These are phyloP conservation scores for Egretta garzetta DNA, from an alignment of 2,113 vertebrate genomes.

Conservation along the genomic window DNA sequence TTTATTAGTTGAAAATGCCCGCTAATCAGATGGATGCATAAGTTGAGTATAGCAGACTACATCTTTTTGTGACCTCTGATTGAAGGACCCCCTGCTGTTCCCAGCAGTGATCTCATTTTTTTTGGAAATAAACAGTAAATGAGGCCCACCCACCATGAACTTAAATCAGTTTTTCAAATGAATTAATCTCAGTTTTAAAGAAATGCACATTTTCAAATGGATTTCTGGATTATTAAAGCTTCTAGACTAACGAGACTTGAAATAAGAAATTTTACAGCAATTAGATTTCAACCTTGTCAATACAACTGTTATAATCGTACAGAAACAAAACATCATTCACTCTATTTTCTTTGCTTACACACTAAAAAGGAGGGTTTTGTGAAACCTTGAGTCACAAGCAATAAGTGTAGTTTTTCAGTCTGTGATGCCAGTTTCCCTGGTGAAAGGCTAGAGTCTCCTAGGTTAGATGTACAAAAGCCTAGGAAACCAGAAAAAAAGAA, in stretches of 20 bases:
- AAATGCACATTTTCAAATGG: background rate
- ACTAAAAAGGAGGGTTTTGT: background rate
- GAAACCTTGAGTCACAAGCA: background rate
- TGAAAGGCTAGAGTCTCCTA: background rate
- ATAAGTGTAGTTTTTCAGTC: background rate
- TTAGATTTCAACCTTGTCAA: slow-evolving; percentile 35
- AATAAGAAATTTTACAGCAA: slow-evolving; percentile 40
- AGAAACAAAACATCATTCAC: background rate
- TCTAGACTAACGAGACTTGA: slow-evolving; percentile 32
- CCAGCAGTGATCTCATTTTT: background rate
- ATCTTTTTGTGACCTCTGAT: background rate
- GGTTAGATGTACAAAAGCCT: background rate
- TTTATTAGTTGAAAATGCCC: background rate
- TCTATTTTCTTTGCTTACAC: background rate
- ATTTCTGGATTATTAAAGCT: background rate
- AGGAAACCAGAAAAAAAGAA: background rate
- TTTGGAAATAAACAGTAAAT: background rate
- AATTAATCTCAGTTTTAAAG: background rate
- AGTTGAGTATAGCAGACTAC: background rate
- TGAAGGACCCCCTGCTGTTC: background rate
- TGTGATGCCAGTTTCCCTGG: background rate
- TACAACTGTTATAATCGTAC: slow-evolving; percentile 12
- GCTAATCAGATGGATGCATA: background rate
- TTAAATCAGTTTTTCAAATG: background rate
- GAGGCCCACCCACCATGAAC: background rate